A percentile compares a stretch with the other conserved stretches of the same genome.
Evolutionary conservation across 2,113 vertebrate genomes (phyloP).

Genomic region (Hucho hucho): DNA sequence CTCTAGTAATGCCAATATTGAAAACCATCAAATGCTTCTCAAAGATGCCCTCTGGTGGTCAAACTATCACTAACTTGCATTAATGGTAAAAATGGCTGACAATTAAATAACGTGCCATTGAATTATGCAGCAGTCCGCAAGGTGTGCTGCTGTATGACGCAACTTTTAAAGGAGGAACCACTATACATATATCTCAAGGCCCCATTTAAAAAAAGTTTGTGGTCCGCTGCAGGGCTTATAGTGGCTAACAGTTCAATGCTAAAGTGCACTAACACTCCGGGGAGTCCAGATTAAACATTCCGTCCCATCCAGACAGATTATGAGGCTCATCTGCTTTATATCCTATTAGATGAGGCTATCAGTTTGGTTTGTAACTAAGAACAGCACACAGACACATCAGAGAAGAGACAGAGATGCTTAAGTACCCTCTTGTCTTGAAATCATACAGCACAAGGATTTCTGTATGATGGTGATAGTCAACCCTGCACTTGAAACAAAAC

Average conservation of each 20-base stretch:
- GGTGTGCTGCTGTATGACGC: too few relatives aligned
- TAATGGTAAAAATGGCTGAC: too few relatives aligned
- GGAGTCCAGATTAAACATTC: constrained; percentile 50
- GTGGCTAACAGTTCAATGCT: not conserved
- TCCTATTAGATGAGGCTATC: constrained; percentile 39
- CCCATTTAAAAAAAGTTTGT: not conserved
- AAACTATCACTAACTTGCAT: too few relatives aligned
- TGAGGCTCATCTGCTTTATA: constrained; percentile 43
- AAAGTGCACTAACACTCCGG: not conserved
- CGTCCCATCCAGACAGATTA: constrained; percentile 46
- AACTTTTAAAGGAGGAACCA: too few relatives aligned
- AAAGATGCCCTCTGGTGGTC: too few relatives aligned
- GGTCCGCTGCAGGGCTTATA: not conserved
- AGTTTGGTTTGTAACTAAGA: constrained; percentile 32
- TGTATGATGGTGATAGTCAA: not conserved
- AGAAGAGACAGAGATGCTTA: constrained; percentile 5
- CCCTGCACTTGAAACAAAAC: not conserved
- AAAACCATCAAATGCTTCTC: too few relatives aligned
- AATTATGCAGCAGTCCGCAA: too few relatives aligned
- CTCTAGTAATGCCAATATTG: too few relatives aligned
- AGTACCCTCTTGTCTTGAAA: not conserved
- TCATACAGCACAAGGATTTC: too few relatives aligned
- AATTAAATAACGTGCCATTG: too few relatives aligned
- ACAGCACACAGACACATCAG: constrained; percentile 3
- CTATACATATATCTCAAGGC: not conserved